A percentile compares a stretch with the other conserved stretches of the same genome.
Conservation (phyloP, 2,797 vertebrate genomes). For the Alauda arvensis region DNA sequence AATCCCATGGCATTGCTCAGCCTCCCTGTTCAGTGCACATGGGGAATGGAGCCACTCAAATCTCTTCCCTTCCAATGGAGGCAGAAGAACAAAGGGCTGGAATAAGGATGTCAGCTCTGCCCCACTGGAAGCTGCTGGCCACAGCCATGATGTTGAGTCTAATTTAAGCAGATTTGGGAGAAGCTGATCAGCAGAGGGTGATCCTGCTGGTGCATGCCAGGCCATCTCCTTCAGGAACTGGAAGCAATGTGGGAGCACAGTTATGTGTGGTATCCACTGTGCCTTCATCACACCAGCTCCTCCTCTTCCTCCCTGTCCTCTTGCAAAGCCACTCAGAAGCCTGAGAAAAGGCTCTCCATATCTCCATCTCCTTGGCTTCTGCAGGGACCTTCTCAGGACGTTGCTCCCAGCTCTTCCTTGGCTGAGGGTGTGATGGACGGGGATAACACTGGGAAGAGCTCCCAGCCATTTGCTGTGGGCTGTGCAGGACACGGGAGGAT, state of each 20-base stretch:
- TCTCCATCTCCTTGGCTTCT: neutral
- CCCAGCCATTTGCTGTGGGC: neutral
- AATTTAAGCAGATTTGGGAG: neutral
- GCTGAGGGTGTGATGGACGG: fast-evolving
- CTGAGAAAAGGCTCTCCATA: neutral
- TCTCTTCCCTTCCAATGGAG: neutral
- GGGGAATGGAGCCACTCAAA: neutral
- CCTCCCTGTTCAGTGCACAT: fast-evolving
- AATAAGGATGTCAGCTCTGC: neutral
- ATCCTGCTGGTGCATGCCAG: neutral
- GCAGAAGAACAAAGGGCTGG: neutral
- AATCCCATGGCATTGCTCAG: neutral
- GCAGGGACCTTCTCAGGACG: neutral
- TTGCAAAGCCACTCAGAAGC: neutral
- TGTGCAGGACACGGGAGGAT: fast-evolving
- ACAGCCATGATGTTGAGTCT: neutral
- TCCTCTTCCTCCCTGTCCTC: neutral
- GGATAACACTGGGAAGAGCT: neutral
- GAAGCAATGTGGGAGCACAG: neutral
- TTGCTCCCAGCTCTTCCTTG: neutral
- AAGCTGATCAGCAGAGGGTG: neutral
- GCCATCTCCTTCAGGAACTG: neutral
- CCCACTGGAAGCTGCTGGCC: neutral
- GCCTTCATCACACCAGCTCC: neutral
- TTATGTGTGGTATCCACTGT: neutral